A percentile compares a stretch with the other conserved stretches of the same genome.
phyloP scores from a whole-genome alignment of 23 tunicate genomes.

The Ascidia mentula region DNA sequence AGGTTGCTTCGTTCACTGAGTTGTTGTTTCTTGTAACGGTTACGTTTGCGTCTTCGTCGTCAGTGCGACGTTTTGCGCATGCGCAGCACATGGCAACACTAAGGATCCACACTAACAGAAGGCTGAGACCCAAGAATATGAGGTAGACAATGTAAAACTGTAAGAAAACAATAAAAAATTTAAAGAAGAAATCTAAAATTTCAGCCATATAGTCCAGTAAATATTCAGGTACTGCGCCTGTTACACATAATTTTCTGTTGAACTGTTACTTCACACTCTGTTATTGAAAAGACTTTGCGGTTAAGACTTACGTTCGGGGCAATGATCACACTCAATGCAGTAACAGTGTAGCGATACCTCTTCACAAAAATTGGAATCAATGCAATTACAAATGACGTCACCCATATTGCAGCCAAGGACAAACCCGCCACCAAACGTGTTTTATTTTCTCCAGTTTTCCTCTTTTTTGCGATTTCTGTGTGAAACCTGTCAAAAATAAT shows the following conservation, averaged over 20 bases:
- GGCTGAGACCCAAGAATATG: slow-evolving; percentile 25
- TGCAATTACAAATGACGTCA: slow-evolving; percentile 11
- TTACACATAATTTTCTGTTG: neutral
- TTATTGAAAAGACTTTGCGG: neutral
- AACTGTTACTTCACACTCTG: neutral
- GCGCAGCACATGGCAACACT: slow-evolving; percentile 23
- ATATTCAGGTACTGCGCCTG: too few species aligned
- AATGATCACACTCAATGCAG: slow-evolving; percentile 53
- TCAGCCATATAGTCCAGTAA: too few species aligned
- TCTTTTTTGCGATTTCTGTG: neutral
- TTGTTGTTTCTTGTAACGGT: neutral
- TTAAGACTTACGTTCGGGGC: slow-evolving; percentile 34
- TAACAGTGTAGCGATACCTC: slow-evolving; percentile 14
- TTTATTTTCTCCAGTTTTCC: neutral
- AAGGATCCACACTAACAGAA: slow-evolving; percentile 32
- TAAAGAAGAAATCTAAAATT: neutral
- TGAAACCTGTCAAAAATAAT: neutral
- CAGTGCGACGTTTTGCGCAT: neutral
- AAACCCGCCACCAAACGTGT: neutral
- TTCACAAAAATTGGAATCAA: slow-evolving; percentile 18
- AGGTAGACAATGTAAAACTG: slow-evolving; percentile 35
- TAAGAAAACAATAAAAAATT: neutral
- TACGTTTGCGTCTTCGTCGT: neutral
- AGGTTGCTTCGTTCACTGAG: neutral
- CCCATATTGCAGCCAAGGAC: neutral